Evolutionary conservation across 30 jellyfish, hydroid and myxozoan genomes (phyloP).

Genomic region (Hydra vulgaris): DNA sequence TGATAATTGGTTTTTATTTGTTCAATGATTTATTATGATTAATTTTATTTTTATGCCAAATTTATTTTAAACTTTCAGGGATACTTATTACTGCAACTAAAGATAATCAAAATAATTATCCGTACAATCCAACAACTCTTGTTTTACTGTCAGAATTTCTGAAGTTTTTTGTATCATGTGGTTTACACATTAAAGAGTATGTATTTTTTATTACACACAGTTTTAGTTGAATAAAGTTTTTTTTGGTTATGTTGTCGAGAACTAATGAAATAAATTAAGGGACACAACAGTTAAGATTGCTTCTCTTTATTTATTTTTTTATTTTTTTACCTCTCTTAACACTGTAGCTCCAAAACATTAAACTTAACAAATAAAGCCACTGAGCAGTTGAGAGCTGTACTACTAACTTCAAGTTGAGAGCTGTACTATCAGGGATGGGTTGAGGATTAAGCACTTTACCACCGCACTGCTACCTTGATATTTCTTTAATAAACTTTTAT

Average conservation of each 20-base stretch:
- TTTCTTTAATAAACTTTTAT: no score
- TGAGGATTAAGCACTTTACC: no score
- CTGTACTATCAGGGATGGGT: no score
- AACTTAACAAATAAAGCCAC: no score
- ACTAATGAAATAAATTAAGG: neutral
- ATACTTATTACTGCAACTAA: conserved; percentile 88
- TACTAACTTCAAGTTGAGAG: no score
- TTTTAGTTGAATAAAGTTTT: neutral
- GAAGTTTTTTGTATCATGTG: conserved; percentile 51
- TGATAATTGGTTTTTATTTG: neutral
- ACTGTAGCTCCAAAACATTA: no score
- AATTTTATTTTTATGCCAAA: neutral
- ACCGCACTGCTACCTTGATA: no score
- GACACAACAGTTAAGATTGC: no score
- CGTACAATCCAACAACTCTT: conserved; percentile 79
- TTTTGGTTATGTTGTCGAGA: neutral
- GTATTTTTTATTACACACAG: conserved; percentile 7
- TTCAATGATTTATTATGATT: neutral
- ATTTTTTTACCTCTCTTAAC: no score
- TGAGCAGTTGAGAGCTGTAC: no score
- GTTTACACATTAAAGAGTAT: conserved; percentile 52
- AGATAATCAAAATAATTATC: conserved; percentile 48
- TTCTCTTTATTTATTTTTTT: no score
- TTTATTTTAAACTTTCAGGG: conserved; percentile 24
- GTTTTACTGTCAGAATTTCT: conserved; percentile 72